Percentiles rank a stretch among this genome's conserved stretches.
Evolutionary conservation across 2,888 invertebrate genomes (phyloP).

Genomic region (Oscheius onirici): DNA sequence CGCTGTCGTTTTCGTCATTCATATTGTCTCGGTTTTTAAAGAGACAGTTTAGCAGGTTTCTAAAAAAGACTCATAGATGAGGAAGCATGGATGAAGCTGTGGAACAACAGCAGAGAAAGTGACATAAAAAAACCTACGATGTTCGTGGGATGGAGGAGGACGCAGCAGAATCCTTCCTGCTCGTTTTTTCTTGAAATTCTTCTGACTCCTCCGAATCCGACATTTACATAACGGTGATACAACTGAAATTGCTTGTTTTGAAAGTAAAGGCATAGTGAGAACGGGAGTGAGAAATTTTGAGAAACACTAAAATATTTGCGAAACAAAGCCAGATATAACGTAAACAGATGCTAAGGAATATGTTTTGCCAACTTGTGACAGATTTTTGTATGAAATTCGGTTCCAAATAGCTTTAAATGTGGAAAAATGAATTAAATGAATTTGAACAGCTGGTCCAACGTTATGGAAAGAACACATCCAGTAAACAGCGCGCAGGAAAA

Average conservation of each 20-base stretch:
- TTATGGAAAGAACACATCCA: not conserved
- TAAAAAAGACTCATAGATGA: no score
- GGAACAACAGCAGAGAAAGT: no score
- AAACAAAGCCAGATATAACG: no score
- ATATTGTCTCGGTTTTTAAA: no score
- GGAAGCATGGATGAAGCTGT: no score
- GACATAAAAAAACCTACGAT: not conserved
- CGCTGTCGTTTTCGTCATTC: no score
- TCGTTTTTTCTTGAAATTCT: conserved; percentile 3
- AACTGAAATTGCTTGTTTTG: not conserved
- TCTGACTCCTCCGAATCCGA: conserved; percentile 6
- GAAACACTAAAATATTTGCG: not conserved
- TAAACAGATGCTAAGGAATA: no score
- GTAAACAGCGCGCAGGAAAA: conserved; percentile 19
- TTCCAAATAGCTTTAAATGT: not conserved
- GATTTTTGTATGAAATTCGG: no score
- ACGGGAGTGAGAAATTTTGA: not conserved
- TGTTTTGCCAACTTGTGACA: no score
- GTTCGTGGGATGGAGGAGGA: not conserved
- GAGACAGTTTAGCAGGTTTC: no score
- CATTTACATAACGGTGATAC: conserved; percentile 16
- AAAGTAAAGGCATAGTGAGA: not conserved
- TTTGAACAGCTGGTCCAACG: conserved; percentile 26
- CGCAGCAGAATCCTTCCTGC: no score
- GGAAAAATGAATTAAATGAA: not conserved